phyloP scores from a whole-genome alignment of 2,113 vertebrate species.

The Tauraco erythrolophus region DNA sequence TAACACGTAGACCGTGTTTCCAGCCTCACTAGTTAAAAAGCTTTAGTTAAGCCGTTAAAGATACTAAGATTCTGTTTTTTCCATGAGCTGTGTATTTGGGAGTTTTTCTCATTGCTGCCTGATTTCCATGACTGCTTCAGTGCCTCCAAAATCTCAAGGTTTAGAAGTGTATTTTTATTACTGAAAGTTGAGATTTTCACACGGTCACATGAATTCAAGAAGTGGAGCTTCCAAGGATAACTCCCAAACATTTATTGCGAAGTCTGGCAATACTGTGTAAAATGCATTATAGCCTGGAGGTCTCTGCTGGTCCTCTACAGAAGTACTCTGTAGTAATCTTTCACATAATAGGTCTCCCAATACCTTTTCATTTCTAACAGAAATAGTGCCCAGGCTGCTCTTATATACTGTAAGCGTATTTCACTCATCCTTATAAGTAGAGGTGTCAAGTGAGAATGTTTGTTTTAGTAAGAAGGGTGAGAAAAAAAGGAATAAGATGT shows the following conservation, averaged over 20 bases:
- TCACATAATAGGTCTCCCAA: conserved; percentile 24
- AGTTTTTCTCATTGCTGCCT: not conserved
- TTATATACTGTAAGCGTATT: conserved; percentile 5
- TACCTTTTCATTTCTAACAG: conserved; percentile 39
- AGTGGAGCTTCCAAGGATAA: not conserved
- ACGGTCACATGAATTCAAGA: not conserved
- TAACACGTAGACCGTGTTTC: not conserved
- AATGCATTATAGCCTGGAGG: conserved; percentile 2
- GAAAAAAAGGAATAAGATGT: not conserved
- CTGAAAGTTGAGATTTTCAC: not conserved
- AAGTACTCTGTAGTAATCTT: conserved; percentile 27
- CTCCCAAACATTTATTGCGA: not conserved
- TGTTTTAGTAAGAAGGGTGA: conserved; percentile 10
- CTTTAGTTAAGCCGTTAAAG: not conserved
- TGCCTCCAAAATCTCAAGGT: not conserved
- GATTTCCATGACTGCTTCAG: not conserved
- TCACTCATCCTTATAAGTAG: not conserved
- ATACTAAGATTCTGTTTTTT: not conserved
- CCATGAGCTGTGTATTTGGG: not conserved
- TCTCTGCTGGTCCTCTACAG: not conserved
- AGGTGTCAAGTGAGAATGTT: conserved; percentile 1
- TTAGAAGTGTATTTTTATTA: not conserved
- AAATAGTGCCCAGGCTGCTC: not conserved
- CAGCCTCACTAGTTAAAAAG: not conserved
- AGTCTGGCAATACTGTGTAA: not conserved